These are phyloP conservation scores for Phaedon cochleariae DNA, from an alignment of 2,888 invertebrate species.

Conservation along the genomic window DNA sequence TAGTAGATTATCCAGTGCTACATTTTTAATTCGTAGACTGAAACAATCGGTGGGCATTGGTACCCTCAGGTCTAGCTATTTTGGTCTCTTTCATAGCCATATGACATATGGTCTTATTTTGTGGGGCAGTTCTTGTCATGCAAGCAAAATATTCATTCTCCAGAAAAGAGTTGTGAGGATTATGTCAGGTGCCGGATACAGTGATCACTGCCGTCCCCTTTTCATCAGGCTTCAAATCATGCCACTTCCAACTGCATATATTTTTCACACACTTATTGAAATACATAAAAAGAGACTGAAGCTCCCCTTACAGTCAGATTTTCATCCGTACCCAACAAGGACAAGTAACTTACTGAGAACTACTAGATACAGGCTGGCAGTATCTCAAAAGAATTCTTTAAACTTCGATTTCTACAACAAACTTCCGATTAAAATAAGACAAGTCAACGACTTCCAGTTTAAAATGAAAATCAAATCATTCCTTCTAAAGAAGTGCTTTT, in stretches of 20 bases:
- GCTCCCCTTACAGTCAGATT: not conserved
- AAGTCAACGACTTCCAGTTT: not conserved
- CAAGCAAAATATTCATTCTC: not conserved
- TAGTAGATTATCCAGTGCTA: not conserved
- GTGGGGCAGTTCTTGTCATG: not conserved
- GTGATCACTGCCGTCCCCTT: constrained; percentile 1
- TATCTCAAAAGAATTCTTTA: not conserved
- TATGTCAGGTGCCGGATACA: not conserved
- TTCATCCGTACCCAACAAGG: not conserved
- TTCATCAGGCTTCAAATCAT: constrained; percentile 2
- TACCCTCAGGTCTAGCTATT: not conserved
- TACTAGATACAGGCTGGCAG: not conserved
- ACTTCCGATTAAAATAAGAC: not conserved
- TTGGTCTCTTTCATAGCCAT: not conserved
- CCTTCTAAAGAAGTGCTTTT: not conserved
- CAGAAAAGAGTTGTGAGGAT: not conserved
- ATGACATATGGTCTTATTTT: not conserved
- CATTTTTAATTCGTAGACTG: not conserved
- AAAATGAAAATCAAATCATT: not conserved
- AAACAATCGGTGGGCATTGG: not conserved
- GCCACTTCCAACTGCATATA: not conserved
- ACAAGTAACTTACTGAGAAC: not conserved
- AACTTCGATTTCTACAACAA: not conserved
- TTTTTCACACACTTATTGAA: not conserved
- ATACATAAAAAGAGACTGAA: constrained; percentile 1